Evolutionary conservation across 1,140 invertebrate species (phyloP), one percentile per base, ranked within the genome.

Genomic region (Cephus cinctus): DNA sequence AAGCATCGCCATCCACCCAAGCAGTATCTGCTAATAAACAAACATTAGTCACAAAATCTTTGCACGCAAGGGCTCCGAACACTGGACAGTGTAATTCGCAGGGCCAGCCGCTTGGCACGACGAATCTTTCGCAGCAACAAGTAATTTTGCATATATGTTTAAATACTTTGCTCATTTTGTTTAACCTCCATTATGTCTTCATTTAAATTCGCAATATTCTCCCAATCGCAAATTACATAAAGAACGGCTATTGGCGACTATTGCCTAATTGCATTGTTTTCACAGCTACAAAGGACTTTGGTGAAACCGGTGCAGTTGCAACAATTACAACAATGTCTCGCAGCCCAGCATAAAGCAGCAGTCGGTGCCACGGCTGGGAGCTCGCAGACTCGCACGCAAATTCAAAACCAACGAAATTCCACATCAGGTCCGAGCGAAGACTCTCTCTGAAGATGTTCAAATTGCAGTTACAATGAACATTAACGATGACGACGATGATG

Each of bases 21-120:
- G 61, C 67, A 52, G 67, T 71, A 69, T 65, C 65, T 63, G 67
- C 63, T 51, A 75, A 73, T 47, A 76, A 75, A 63, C 74, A 76
- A 62, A 73, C 74, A 31, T 58, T 76, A 50, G 62, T 76, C 49
- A 68, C 74, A 44, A 76, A 76, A 62, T 72, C 73, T 35, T 63
- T 75, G 53, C 69, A 76, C 42, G 63, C 69, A 34, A 70, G 71
- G 59, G 58, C 68, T 50, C 48, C 57, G 51, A 63, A 64, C 49
- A 67, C 69, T 46, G 67, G 67, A 47, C 73, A 73, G 20, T 69
- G 67, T 39, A 75, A 67, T 58, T 59, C 66, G 6, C 74, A 76
- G 52, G 67, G 65, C 30, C 72, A 74, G 52, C 60, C 64, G 52
- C 62, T 74, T 23, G 65, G 65, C n/a, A 65, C 76, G 3, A 52